Evolutionary conservation across 2,888 invertebrate species (phyloP).

Genomic region (Chironomus tentans): DNA sequence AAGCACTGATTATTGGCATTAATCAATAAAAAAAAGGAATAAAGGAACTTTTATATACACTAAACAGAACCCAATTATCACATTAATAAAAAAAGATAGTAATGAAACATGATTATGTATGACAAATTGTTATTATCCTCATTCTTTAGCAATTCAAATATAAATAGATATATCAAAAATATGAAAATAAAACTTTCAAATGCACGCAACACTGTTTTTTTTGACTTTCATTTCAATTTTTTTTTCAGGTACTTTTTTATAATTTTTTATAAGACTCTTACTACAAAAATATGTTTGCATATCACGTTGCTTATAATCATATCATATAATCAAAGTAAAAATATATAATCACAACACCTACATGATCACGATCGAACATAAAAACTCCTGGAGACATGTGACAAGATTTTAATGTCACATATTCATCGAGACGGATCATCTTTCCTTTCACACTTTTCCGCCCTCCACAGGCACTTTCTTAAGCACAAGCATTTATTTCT

Average conservation of each 20-base stretch:
- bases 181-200: background rate
- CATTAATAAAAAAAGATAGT: background rate
- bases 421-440: background rate
- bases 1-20: conserved; percentile 10
- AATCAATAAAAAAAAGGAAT: background rate
- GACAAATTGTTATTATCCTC: background rate
- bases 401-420: background rate
- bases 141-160: background rate
- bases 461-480: background rate
- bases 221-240: background rate
- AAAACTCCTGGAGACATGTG: background rate
- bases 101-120: background rate
- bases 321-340: background rate
- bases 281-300: background rate
- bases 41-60: background rate
- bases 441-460: background rate
- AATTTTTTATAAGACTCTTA: background rate
- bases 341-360: conserved; percentile 6
- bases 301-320: background rate
- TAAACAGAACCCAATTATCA: conserved; percentile 5
- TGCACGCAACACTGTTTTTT: conserved; percentile 8
- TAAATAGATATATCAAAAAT: background rate
- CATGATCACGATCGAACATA: conserved; percentile 6
- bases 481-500: no score
- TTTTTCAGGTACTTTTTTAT: background rate